Evolutionary conservation across 2,797 vertebrate species (phyloP).

Genomic region (Muraenolepis orangiensis): DNA sequence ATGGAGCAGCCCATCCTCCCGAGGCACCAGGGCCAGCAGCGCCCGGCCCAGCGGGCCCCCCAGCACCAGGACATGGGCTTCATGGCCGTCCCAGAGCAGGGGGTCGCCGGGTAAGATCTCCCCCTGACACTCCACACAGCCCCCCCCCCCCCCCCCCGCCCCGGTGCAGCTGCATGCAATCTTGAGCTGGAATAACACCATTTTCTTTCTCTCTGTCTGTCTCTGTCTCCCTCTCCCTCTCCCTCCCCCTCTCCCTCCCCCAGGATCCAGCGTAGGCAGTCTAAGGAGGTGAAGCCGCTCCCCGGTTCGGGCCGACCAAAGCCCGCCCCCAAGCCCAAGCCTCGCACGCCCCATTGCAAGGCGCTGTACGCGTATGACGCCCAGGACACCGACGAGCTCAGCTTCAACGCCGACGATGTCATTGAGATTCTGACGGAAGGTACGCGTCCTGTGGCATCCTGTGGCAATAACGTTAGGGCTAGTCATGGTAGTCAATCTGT

Average conservation of each 20-base stretch:
- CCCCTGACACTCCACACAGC: background rate
- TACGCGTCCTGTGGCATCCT: constrained; percentile 27
- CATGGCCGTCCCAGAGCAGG: constrained; percentile 82
- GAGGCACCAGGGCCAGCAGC: constrained; percentile 52
- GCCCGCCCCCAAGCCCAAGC: constrained; percentile 70
- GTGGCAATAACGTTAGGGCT: background rate
- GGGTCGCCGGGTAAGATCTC: constrained; percentile 76
- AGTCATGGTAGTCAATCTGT: too few species aligned
- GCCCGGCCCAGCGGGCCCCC: background rate
- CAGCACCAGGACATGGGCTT: constrained; percentile 71
- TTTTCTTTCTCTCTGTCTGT: background rate
- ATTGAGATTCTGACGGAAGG: constrained; percentile 80
- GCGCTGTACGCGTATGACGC: constrained; percentile 83
- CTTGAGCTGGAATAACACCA: background rate
- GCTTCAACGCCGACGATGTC: constrained; percentile 77
- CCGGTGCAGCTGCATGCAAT: background rate
- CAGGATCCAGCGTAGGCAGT: constrained; percentile 75
- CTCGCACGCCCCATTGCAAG: constrained; percentile 71
- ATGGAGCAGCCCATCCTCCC: constrained; percentile 82
- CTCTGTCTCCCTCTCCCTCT: background rate
- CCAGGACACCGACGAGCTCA: constrained; percentile 84
- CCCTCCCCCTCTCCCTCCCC: background rate
- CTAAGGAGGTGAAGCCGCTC: constrained; percentile 75
- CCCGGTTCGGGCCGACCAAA: constrained; percentile 75
- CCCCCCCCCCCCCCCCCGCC: background rate